phyloP scores from a whole-genome alignment of 2,888 invertebrate genomes.

The Aromia moschata region DNA sequence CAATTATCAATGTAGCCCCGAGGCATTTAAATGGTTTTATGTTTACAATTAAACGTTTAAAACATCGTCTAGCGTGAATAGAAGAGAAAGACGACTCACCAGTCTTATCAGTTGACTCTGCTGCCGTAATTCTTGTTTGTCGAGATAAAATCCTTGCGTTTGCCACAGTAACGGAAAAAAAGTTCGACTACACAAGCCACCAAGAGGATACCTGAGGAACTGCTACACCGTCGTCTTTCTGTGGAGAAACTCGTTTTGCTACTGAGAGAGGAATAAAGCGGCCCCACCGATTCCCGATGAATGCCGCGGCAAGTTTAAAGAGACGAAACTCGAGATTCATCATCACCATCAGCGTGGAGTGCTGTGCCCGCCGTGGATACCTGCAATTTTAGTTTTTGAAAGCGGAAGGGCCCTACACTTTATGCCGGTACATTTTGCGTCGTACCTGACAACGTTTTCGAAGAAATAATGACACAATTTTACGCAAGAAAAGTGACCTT shows the following conservation, averaged over 20 bases:
- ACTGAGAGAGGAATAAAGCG: constrained; percentile 38
- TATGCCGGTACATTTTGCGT: too few species aligned
- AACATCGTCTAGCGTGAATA: not conserved
- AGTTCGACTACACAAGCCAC: constrained; percentile 16
- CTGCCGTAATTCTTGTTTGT: not conserved
- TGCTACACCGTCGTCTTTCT: constrained; percentile 35
- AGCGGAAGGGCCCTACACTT: not conserved
- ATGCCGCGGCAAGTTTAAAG: constrained; percentile 48
- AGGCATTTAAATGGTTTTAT: constrained; percentile 12
- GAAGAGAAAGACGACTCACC: constrained; percentile 11
- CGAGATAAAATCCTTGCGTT: constrained; percentile 16
- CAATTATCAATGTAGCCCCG: constrained; percentile 12
- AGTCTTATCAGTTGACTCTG: constrained; percentile 13
- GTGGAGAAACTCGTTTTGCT: constrained; percentile 51
- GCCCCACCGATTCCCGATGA: constrained; percentile 37
- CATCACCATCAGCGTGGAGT: too few species aligned
- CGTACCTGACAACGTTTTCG: too few species aligned
- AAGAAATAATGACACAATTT: too few species aligned
- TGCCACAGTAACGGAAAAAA: constrained; percentile 24
- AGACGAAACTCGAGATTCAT: constrained; percentile 20
- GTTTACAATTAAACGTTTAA: constrained; percentile 1
- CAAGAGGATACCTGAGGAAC: constrained; percentile 24
- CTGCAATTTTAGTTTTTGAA: constrained; percentile 5
- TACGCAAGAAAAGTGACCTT: too few species aligned
- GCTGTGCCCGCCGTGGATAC: constrained; percentile 10